Base-by-base conservation (phyloP, 2,797 vertebrate genomes). In the Siniperca obscura region DNA sequence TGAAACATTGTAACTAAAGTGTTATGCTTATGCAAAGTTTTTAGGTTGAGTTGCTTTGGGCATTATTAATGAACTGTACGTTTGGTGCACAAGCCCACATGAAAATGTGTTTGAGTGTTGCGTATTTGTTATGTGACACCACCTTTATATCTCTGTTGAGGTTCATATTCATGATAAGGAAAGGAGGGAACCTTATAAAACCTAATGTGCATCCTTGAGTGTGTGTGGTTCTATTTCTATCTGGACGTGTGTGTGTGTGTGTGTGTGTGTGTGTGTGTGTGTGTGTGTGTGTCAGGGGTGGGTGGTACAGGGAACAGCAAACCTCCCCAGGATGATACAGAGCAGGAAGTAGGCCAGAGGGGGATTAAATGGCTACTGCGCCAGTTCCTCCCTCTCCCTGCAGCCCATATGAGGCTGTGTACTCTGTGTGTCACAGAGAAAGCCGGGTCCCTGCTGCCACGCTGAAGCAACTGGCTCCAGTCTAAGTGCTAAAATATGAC, bases 341-440 rank as follows among this genome's bases (percentile, higher is more conserved):
- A 92, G 86, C 85, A 93, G 92, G 90, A 95, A 94, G 90, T 94
- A 90, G 92, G 93, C 88, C 92, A 94, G 80, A 84, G 86, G 81
- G 87, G 89, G 93, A 94, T 93, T 94, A 93, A 88, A 91, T 87
- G 83, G 85, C 86, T 81, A 69, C 77, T 88, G 86, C 55, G 61
- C 84, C 64, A 85, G 85, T 85, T 89, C 88, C 88, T 85, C 85
- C 38, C 70, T 86, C 87, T 85, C 71, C 70, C 86, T 78, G 52
- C n/a, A 30, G 82, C 50, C 57, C 70, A 87, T 82, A 84, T 85
- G 64, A 82, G 52, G 64, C 61, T 74, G 27, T 70, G 48, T 74
- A 55, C 44, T 68, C 55, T 72, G 17, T 61, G 59, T 64, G 42
- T 75, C 48, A 74, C 36, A 75, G 66, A 74, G 55, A 80, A 86